Evolutionary conservation across 2,113 vertebrate genomes (phyloP).

Genomic region (Nyctereutes procyonoides): DNA sequence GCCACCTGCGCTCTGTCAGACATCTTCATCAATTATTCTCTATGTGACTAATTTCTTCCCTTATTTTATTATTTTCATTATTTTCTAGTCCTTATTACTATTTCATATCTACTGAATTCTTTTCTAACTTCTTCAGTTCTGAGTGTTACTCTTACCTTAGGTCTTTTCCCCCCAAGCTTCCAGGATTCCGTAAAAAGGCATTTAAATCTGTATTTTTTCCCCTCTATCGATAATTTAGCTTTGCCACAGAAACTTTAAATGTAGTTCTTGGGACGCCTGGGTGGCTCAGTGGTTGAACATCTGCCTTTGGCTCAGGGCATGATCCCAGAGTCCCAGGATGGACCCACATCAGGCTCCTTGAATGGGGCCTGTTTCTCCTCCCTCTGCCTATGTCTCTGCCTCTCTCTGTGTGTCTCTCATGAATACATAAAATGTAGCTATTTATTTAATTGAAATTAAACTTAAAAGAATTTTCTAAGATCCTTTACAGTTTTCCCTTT

Average conservation of each 20-base stretch:
- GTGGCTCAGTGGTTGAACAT: too few relatives aligned
- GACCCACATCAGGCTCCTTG: too few relatives aligned
- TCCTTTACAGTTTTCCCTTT: background rate
- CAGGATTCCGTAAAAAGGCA: background rate
- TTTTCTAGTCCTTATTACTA: background rate
- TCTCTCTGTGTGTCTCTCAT: too few relatives aligned
- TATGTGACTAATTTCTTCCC: background rate
- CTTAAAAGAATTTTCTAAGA: background rate
- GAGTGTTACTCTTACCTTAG: background rate
- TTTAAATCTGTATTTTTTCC: background rate
- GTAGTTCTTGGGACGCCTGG: too few relatives aligned
- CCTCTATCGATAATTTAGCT: background rate
- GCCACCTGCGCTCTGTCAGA: background rate
- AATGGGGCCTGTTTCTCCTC: too few relatives aligned
- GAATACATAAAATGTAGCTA: background rate
- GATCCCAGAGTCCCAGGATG: too few relatives aligned
- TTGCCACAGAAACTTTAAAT: background rate
- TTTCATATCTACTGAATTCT: background rate
- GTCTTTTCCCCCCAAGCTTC: background rate
- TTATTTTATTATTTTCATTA: background rate
- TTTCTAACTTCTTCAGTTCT: background rate
- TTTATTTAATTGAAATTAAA: background rate
- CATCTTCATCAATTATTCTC: background rate
- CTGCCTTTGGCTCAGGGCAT: too few relatives aligned
- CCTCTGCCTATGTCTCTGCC: too few relatives aligned